These are phyloP conservation scores for Temnothorax unifasciatus DNA, from an alignment of 2,888 invertebrate species.

Conservation along the genomic window DNA sequence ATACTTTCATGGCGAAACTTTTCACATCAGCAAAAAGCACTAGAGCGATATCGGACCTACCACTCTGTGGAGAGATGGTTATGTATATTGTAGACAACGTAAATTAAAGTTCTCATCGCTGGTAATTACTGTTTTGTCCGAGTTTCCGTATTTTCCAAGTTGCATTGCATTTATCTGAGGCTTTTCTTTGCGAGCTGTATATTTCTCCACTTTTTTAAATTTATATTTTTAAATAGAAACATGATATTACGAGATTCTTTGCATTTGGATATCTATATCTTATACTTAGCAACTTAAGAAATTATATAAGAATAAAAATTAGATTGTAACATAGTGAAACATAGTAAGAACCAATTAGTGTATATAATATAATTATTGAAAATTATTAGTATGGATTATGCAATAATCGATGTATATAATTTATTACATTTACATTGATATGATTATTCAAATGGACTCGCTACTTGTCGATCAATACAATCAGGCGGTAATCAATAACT, in stretches of 20 bases:
- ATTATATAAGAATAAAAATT: not conserved
- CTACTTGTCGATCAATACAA: not conserved
- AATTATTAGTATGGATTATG: not conserved
- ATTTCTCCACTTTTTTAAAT: not conserved
- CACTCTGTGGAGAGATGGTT: constrained; percentile 45
- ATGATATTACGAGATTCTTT: not conserved
- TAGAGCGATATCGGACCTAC: constrained; percentile 37
- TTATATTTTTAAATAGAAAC: not conserved
- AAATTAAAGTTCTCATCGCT: constrained; percentile 45
- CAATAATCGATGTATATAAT: not conserved
- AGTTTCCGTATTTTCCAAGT: constrained; percentile 34
- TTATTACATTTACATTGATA: not conserved
- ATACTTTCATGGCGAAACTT: constrained; percentile 67
- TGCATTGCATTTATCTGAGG: not conserved
- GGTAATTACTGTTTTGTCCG: constrained; percentile 38
- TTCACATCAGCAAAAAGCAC: constrained; percentile 71
- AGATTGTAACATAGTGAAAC: not conserved
- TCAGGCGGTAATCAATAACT: not conserved
- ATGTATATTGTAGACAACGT: not conserved
- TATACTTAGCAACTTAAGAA: not conserved
- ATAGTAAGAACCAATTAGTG: not conserved
- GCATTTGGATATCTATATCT: not conserved
- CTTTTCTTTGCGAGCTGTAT: not conserved
- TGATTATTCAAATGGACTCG: not conserved
- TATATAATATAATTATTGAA: not conserved